A percentile compares a stretch with the other conserved stretches of the same genome.
These are phyloP conservation scores for Pseudomugil tenellus DNA, from an alignment of 2,797 vertebrate genomes.

Conservation along the genomic window DNA sequence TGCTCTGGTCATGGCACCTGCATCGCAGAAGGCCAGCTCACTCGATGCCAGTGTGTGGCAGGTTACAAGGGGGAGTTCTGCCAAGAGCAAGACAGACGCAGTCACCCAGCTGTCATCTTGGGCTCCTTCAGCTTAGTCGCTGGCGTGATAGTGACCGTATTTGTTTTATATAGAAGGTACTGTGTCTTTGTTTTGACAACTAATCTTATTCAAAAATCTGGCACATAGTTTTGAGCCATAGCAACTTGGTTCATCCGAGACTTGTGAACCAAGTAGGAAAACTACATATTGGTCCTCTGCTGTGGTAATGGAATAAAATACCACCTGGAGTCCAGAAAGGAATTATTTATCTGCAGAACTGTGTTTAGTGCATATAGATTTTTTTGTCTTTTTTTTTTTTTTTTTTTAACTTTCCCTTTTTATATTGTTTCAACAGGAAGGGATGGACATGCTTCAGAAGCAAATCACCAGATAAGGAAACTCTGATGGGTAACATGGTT, in stretches of 20 bases:
- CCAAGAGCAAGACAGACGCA: slow-evolving; percentile 62
- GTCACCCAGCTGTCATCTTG: slow-evolving; percentile 69
- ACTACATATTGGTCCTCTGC: background rate
- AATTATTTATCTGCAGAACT: background rate
- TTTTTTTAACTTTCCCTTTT: background rate
- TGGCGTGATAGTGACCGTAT: slow-evolving; percentile 56
- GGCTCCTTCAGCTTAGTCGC: slow-evolving; percentile 66
- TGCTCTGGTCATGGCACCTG: slow-evolving; percentile 86
- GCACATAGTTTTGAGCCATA: background rate
- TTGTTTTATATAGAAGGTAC: slow-evolving; percentile 77
- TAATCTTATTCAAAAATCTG: background rate
- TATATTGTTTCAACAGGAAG: slow-evolving; percentile 42
- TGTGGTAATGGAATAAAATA: background rate
- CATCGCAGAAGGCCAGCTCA: slow-evolving; percentile 58
- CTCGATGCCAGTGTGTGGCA: slow-evolving; percentile 79
- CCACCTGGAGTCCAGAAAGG: background rate
- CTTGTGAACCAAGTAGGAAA: background rate
- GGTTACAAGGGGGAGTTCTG: slow-evolving; percentile 87
- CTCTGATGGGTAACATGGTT: slow-evolving; percentile 70
- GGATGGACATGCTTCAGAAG: slow-evolving; percentile 33
- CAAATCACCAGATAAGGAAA: slow-evolving; percentile 65
- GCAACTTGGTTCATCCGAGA: background rate
- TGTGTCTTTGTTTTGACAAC: background rate
- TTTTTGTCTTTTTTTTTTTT: background rate
- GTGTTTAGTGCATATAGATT: no score